Percentiles rank a stretch among this genome's conserved stretches.
Conservation (phyloP, 2,113 vertebrate genomes). For the Indicator maculatus region DNA sequence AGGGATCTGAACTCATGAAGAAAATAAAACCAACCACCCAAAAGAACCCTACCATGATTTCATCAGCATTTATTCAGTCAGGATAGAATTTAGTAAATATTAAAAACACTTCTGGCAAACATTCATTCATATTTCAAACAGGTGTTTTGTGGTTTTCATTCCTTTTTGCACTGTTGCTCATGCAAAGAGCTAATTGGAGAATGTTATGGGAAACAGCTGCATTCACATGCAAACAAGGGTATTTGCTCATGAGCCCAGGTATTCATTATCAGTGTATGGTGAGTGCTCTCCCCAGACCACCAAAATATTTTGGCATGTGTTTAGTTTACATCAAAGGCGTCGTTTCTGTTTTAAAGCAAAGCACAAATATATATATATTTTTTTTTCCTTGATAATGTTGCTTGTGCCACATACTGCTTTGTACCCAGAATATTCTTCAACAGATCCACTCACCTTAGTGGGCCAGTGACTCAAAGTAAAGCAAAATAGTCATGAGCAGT, state of each 20-base stretch:
- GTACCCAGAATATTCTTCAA: neutral
- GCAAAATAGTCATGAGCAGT: neutral
- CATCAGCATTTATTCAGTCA: neutral
- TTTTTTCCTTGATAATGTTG: neutral
- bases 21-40: neutral
- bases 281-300: neutral
- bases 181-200: conserved; percentile 34
- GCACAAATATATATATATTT: neutral
- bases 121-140: conserved; percentile 13
- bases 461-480: neutral
- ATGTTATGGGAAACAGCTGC: conserved; percentile 32
- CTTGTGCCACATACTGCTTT: neutral
- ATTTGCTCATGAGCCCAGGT: conserved; percentile 3
- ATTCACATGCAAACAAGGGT: conserved; percentile 2
- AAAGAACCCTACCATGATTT: neutral
- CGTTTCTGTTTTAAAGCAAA: neutral
- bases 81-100: neutral
- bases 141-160: conserved; percentile 17
- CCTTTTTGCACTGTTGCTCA: conserved; percentile 6
- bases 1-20: neutral
- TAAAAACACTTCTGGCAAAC: neutral
- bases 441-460: neutral
- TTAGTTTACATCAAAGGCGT: neutral
- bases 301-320: neutral
- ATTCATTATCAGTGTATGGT: neutral